These are phyloP conservation scores for Drosophila paulistorum DNA, from an alignment of 1,140 invertebrate species.

Conservation along the genomic window DNA sequence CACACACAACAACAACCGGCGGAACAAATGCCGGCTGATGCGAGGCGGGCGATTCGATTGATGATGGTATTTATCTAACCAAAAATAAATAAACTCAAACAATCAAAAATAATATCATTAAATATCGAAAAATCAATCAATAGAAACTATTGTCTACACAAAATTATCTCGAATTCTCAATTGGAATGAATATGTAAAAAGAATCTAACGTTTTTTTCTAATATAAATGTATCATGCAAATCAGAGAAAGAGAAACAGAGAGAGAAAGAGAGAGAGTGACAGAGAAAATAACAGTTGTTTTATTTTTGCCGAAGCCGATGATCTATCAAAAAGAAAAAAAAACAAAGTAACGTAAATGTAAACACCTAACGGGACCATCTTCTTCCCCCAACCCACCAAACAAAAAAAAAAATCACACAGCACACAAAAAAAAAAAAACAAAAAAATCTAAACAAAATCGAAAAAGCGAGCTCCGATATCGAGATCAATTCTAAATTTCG, in stretches of 20 bases:
- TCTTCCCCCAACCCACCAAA: slow-evolving; percentile 12
- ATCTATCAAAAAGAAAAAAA: slow-evolving; percentile 45
- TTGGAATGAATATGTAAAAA: slow-evolving; percentile 68
- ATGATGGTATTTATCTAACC: slow-evolving; percentile 83
- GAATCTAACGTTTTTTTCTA: slow-evolving; percentile 54
- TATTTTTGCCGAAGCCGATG: slow-evolving; percentile 65
- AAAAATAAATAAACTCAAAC: slow-evolving; percentile 72
- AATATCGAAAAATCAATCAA: slow-evolving; percentile 41
- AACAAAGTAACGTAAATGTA: slow-evolving; percentile 60
- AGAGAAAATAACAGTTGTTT: slow-evolving; percentile 74
- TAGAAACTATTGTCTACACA: slow-evolving; percentile 75
- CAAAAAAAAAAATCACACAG: background rate
- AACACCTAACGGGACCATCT: slow-evolving; percentile 30
- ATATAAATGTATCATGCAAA: slow-evolving; percentile 52
- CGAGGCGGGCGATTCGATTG: slow-evolving; percentile 32
- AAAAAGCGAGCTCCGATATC: slow-evolving; percentile 30
- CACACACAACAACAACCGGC: background rate
- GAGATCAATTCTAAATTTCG: slow-evolving; percentile 61
- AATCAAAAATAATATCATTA: slow-evolving; percentile 26
- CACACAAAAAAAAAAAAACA: background rate
- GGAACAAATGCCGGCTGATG: slow-evolving; percentile 35
- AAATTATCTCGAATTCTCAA: slow-evolving; percentile 76
- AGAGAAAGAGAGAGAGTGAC: slow-evolving; percentile 57
- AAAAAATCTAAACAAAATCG: slow-evolving; percentile 8
- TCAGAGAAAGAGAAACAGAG: slow-evolving; percentile 59